Evolutionary conservation across 2,113 vertebrate genomes (phyloP).

Genomic region (Sardina pilchardus): DNA sequence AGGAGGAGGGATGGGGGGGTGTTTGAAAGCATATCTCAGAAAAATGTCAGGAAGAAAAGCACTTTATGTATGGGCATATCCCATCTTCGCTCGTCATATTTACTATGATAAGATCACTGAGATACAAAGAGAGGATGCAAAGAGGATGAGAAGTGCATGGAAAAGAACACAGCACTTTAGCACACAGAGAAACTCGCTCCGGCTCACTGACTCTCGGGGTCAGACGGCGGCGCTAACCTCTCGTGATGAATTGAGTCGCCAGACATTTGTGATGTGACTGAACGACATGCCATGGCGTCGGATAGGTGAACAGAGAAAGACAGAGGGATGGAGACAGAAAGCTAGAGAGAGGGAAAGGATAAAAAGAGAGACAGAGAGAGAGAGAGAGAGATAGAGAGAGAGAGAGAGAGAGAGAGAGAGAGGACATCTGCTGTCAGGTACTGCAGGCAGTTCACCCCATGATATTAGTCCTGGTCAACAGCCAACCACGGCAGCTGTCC

Average conservation of each 20-base stretch:
- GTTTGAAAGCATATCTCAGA: neutral
- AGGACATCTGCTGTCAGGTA: slow-evolving; percentile 72
- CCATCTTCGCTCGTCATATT: neutral
- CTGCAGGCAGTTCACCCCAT: slow-evolving; percentile 56
- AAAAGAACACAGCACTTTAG: neutral
- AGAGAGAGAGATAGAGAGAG: slow-evolving; percentile 30
- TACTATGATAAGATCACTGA: neutral
- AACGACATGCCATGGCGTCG: neutral
- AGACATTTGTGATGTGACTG: neutral
- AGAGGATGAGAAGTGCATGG: neutral
- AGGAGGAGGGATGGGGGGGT: slow-evolving; percentile 29
- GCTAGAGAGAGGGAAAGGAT: slow-evolving; percentile 35
- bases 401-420: slow-evolving; percentile 22
- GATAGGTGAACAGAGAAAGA: neutral
- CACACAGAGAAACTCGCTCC: neutral
- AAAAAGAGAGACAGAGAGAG: slow-evolving; percentile 59
- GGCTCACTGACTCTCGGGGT: neutral
- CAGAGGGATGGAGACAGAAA: neutral
- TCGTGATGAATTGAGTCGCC: neutral
- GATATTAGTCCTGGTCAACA: slow-evolving; percentile 69
- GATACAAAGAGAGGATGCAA: neutral
- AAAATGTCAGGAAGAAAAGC: neutral
- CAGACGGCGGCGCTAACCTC: neutral
- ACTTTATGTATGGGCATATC: slow-evolving; percentile 8
- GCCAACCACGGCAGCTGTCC: slow-evolving; percentile 75